A percentile compares a stretch with the other conserved stretches of the same genome.
These are phyloP conservation scores for Tinea trinotella DNA, from an alignment of 2,888 invertebrate genomes.

Conservation along the genomic window DNA sequence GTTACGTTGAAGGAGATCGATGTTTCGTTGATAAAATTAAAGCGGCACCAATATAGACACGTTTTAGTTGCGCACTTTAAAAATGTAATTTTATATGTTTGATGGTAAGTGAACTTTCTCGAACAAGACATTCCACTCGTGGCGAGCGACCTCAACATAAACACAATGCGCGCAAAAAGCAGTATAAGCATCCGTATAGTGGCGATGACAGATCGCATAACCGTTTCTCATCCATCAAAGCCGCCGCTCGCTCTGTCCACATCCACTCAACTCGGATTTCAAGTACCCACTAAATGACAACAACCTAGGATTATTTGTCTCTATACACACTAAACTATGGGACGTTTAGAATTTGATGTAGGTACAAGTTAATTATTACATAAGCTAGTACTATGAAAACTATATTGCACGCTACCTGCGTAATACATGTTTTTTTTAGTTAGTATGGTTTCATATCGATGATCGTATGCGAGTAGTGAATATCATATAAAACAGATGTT, in stretches of 20 bases:
- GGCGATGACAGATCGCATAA: slow-evolving; percentile 14
- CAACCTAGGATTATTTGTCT: background rate
- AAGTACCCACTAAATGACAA: background rate
- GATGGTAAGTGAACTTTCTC: background rate
- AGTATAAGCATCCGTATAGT: slow-evolving; percentile 22
- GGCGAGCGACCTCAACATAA: background rate
- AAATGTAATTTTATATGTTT: slow-evolving; percentile 1
- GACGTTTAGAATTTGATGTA: too few species aligned
- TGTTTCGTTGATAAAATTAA: slow-evolving; percentile 3
- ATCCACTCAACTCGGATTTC: background rate
- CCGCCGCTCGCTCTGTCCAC: background rate
- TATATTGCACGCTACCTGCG: too few species aligned
- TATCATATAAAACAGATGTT: slow-evolving; percentile 1
- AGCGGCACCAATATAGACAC: background rate
- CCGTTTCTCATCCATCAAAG: slow-evolving; percentile 10
- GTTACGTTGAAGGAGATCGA: slow-evolving; percentile 27
- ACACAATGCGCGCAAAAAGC: slow-evolving; percentile 26
- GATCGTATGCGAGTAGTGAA: too few species aligned
- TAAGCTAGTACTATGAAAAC: too few species aligned
- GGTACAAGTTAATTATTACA: too few species aligned
- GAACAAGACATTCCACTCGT: slow-evolving; percentile 1
- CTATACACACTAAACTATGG: too few species aligned
- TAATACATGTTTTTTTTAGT: too few species aligned
- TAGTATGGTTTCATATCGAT: too few species aligned
- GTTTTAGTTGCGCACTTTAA: background rate